These are phyloP conservation scores for Trogon surrucura DNA, from an alignment of 2,113 vertebrate genomes.

Conservation along the genomic window DNA sequence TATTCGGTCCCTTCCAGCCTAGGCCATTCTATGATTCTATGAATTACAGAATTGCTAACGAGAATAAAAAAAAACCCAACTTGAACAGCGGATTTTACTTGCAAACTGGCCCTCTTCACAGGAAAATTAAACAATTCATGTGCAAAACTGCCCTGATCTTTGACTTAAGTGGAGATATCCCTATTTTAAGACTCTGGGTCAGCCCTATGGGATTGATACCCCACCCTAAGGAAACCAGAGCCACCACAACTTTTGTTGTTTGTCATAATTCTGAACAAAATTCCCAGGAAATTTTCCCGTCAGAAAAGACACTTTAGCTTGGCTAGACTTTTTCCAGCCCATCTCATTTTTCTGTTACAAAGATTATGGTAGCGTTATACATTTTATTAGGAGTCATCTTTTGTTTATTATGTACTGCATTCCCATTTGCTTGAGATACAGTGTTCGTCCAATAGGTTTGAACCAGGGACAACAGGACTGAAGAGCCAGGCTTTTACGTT, in stretches of 20 bases:
- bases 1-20: background rate
- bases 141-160: background rate
- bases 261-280: background rate
- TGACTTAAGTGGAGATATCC: background rate
- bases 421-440: background rate
- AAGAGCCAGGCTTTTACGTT: background rate
- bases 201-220: background rate
- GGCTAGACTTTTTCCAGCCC: background rate
- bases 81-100: background rate
- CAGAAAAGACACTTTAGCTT: background rate
- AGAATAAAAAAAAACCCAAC: background rate
- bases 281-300: background rate
- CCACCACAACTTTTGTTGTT: background rate
- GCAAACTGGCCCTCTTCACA: background rate
- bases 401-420: fast-evolving
- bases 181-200: background rate
- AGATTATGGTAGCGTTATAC: background rate
- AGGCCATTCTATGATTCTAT: too few species aligned
- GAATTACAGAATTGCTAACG: background rate
- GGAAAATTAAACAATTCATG: background rate
- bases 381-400: background rate
- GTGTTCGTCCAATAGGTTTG: background rate
- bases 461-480: background rate
- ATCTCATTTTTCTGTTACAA: background rate
- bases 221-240: background rate